Evolutionary conservation across 64 coral and sea anemone species (phyloP).

Genomic region (Orbicella faveolata): DNA sequence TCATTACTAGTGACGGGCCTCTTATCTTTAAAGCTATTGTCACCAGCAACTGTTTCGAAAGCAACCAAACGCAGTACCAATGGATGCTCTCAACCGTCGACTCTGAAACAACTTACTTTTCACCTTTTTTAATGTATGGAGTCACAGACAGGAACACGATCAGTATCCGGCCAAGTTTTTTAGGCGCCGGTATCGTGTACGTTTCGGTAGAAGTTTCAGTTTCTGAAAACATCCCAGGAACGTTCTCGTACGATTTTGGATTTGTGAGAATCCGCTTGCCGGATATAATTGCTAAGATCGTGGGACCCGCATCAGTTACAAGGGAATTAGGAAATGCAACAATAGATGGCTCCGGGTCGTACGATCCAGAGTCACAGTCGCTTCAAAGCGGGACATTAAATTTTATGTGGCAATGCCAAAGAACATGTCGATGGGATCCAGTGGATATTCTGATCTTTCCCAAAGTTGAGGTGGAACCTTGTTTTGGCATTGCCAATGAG

Average conservation of each 20-base stretch:
- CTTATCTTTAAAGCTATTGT: neutral
- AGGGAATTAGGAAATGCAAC: neutral
- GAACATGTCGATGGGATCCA: neutral
- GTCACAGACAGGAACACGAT: neutral
- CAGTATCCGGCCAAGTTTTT: neutral
- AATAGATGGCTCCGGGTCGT: conserved; percentile 31
- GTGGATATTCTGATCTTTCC: neutral
- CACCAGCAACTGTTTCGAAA: neutral
- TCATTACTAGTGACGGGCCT: neutral
- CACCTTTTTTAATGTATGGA: neutral
- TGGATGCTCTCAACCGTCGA: conserved; percentile 2
- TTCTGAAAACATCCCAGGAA: neutral
- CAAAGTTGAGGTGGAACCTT: neutral
- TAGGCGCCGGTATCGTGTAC: neutral
- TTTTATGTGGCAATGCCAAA: conserved; percentile 54
- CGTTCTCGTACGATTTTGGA: conserved; percentile 44
- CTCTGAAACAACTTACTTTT: conserved; percentile 1
- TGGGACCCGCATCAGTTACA: neutral
- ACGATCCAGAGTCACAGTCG: conserved; percentile 37
- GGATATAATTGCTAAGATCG: conserved; percentile 10
- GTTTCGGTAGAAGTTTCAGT: neutral
- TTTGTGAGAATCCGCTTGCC: conserved; percentile 36
- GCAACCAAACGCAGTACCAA: neutral
- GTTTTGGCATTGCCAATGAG: conserved; percentile 25
- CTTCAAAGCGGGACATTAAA: conserved; percentile 11